These are phyloP conservation scores for Nephotettix cincticeps DNA, from an alignment of 1,140 invertebrate species.

Conservation along the genomic window DNA sequence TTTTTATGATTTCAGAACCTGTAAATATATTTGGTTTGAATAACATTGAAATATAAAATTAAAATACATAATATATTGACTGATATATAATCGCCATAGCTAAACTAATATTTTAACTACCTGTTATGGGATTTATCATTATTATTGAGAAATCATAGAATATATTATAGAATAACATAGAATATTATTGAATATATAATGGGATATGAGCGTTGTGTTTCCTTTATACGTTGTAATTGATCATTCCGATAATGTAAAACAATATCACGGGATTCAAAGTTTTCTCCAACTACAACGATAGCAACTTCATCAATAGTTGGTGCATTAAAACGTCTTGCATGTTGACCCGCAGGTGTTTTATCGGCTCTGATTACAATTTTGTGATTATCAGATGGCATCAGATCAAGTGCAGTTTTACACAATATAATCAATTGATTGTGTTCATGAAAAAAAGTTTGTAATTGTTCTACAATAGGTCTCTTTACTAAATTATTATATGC, in stretches of 20 bases:
- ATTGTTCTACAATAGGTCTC: slow-evolving; percentile 41
- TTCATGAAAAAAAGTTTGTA: slow-evolving; percentile 46
- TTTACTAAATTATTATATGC: slow-evolving; percentile 41
- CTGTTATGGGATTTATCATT: slow-evolving; percentile 37
- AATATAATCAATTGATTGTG: slow-evolving; percentile 45
- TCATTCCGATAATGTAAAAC: slow-evolving; percentile 45
- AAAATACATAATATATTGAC: slow-evolving; percentile 13
- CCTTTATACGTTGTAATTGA: slow-evolving; percentile 24
- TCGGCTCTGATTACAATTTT: slow-evolving; percentile 47
- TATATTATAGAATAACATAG: slow-evolving; percentile 52
- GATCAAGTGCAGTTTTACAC: slow-evolving; percentile 47
- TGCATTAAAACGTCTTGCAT: slow-evolving; percentile 48
- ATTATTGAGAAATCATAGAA: slow-evolving; percentile 45
- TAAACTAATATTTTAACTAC: not conserved
- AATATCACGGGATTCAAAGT: slow-evolving; percentile 48
- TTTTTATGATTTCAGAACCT: slow-evolving; percentile 37
- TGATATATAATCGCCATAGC: slow-evolving; percentile 9
- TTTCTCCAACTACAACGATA: slow-evolving; percentile 47
- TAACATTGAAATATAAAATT: slow-evolving; percentile 11
- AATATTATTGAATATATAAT: slow-evolving; percentile 39
- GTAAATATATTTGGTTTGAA: slow-evolving; percentile 22
- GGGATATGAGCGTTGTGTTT: slow-evolving; percentile 48
- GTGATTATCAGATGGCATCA: slow-evolving; percentile 46
- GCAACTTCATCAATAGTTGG: slow-evolving; percentile 49
- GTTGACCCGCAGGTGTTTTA: slow-evolving; percentile 45